Conservation (phyloP, 1,140 invertebrate genomes). For the Zaprionus lachaisei region DNA sequence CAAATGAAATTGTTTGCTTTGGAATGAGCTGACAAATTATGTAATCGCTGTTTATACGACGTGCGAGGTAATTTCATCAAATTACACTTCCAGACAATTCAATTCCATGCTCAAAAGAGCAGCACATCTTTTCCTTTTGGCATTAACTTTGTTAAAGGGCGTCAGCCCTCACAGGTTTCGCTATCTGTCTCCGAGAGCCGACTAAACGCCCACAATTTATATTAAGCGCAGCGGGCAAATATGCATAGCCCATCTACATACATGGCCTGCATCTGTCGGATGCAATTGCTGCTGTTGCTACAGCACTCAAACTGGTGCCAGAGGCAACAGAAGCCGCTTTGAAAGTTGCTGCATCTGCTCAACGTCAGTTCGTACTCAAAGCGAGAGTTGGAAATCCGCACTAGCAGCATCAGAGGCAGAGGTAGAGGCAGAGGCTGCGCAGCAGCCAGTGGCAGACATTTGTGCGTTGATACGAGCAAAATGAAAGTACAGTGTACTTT, state of each 20-base stretch:
- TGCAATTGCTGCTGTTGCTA: constrained; percentile 34
- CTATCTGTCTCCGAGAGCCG: background rate
- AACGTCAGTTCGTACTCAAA: constrained; percentile 29
- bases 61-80: constrained; percentile 37
- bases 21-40: constrained; percentile 51
- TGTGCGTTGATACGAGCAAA: constrained; percentile 49
- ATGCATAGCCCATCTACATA: constrained; percentile 36
- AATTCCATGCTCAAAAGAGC: constrained; percentile 46
- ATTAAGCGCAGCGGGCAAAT: constrained; percentile 11
- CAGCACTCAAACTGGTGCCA: constrained; percentile 36
- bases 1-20: constrained; percentile 56
- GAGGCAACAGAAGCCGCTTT: constrained; percentile 30
- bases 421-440: background rate
- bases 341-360: constrained; percentile 64
- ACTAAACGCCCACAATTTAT: constrained; percentile 11
- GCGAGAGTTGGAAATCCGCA: constrained; percentile 59
- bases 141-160: constrained; percentile 24
- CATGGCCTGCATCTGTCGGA: constrained; percentile 52
- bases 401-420: background rate
- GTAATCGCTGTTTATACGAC: constrained; percentile 48
- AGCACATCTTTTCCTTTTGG: constrained; percentile 36
- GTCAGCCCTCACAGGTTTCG: background rate
- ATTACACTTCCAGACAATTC: constrained; percentile 52
- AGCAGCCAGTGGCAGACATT: constrained; percentile 19
- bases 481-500: constrained; percentile 66